Percentiles rank a stretch among this genome's conserved stretches.
Conservation (phyloP, 1,140 invertebrate species). For the Tetramorium parvispinum region DNA sequence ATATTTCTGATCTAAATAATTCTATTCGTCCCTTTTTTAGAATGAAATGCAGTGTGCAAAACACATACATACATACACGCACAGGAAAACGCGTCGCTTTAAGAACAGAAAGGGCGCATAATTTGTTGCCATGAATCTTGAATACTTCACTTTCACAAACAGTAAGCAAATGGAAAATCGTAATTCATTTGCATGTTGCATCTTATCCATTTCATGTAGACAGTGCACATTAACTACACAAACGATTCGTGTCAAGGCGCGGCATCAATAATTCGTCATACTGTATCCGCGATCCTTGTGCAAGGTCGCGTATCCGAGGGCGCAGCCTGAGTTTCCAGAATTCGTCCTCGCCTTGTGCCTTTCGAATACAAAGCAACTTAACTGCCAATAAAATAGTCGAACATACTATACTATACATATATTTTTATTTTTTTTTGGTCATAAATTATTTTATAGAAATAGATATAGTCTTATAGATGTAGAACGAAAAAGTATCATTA, state of each 20-base stretch:
- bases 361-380: constrained; percentile 33
- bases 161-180: not conserved
- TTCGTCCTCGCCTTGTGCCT: not conserved
- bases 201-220: not conserved
- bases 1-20: not conserved
- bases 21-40: not conserved
- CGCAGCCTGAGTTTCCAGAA: constrained; percentile 42
- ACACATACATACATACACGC: not conserved
- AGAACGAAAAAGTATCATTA: not conserved
- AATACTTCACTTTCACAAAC: not conserved
- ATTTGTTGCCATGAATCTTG: not conserved
- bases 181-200: not conserved
- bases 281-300: constrained; percentile 24
- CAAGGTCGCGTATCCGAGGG: constrained; percentile 20
- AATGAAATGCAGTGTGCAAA: not conserved
- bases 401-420: too few species aligned
- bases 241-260: constrained; percentile 65
- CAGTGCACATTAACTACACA: constrained; percentile 6
- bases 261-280: constrained; percentile 48
- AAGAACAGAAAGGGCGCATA: not conserved
- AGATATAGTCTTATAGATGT: not conserved
- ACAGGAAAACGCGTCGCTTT: not conserved
- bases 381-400: not conserved
- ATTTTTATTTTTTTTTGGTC: too few species aligned
- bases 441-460: too few species aligned